Conservation (phyloP, 2,888 invertebrate species). For the Carterocephalus palaemon region DNA sequence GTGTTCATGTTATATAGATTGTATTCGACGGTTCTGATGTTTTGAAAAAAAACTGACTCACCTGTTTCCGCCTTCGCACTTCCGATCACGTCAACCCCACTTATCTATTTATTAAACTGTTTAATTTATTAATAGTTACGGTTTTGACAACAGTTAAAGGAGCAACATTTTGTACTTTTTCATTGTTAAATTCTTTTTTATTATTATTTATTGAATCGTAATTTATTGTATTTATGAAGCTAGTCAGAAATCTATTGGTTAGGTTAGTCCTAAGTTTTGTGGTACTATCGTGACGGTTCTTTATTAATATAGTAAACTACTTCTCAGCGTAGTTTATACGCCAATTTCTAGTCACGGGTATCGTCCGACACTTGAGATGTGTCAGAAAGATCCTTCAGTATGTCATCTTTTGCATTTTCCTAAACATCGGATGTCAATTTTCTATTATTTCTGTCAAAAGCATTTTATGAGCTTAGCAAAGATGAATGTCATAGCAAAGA, state of each 20-base stretch:
- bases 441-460: no score
- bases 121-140: constrained; percentile 30
- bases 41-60: constrained; percentile 53
- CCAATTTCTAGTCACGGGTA: constrained; percentile 63
- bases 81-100: constrained; percentile 58
- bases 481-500: no score
- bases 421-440: no score
- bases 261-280: constrained; percentile 55
- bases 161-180: constrained; percentile 27
- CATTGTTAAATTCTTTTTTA: constrained; percentile 56
- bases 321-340: constrained; percentile 47
- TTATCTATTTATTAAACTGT: constrained; percentile 36
- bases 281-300: constrained; percentile 45
- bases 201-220: constrained; percentile 49
- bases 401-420: constrained; percentile 21
- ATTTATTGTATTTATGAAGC: constrained; percentile 61
- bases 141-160: constrained; percentile 30
- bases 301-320: constrained; percentile 52
- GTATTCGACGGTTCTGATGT: constrained; percentile 61
- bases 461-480: no score
- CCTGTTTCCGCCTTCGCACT: constrained; percentile 67
- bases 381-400: constrained; percentile 33
- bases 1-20: constrained; percentile 77
- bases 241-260: constrained; percentile 70
- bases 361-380: constrained; percentile 50